phyloP scores from a whole-genome alignment of 2,113 vertebrate genomes.

The Embiotoca jacksoni region DNA sequence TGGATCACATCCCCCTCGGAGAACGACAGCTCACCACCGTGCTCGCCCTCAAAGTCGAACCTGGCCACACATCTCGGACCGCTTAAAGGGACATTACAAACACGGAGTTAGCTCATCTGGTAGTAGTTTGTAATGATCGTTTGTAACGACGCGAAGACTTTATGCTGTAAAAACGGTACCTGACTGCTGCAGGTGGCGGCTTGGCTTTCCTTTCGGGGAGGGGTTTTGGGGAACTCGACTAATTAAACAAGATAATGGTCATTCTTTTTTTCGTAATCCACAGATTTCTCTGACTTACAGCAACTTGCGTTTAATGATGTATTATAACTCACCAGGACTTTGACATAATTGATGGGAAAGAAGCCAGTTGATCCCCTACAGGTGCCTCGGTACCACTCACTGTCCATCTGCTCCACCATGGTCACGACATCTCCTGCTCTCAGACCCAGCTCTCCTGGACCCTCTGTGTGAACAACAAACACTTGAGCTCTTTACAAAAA shows the following conservation, averaged over 20 bases:
- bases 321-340: constrained; percentile 88
- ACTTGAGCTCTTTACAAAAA: neutral
- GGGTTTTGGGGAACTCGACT: constrained; percentile 85
- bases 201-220: constrained; percentile 75
- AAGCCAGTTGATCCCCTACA: constrained; percentile 87
- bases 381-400: constrained; percentile 92
- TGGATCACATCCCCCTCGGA: constrained; percentile 91
- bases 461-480: constrained; percentile 80
- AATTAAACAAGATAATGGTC: neutral
- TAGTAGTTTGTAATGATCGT: neutral
- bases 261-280: neutral
- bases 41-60: constrained; percentile 94
- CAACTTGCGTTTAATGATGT: neutral
- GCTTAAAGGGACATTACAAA: constrained; percentile 73
- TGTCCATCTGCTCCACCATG: constrained; percentile 90
- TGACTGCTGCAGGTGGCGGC: constrained; percentile 72
- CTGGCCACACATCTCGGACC: constrained; percentile 90
- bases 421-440: constrained; percentile 89
- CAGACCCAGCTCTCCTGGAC: constrained; percentile 89
- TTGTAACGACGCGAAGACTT: neutral
- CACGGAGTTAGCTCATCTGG: neutral
- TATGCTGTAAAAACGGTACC: constrained; percentile 69
- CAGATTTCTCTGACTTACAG: neutral
- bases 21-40: constrained; percentile 92
- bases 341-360: constrained; percentile 91